phyloP scores from a whole-genome alignment of 1,140 invertebrate species.

The Leptonema lineaticorne region DNA sequence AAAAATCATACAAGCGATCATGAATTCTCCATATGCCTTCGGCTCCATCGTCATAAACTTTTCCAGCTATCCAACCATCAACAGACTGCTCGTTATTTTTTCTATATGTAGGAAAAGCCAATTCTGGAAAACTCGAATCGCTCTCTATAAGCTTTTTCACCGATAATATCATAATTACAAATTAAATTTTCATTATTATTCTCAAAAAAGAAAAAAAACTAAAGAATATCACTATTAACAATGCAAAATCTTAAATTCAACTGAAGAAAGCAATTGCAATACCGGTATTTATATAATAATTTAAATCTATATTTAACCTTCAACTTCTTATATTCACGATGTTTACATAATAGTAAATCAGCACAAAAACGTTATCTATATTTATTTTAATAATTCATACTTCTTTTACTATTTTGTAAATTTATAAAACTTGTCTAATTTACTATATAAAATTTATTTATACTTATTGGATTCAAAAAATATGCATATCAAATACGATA shows the following conservation, averaged over 20 bases:
- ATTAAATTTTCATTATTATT: no score
- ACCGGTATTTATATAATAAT: not conserved
- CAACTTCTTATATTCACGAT: no score
- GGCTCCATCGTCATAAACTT: slow-evolving; percentile 68
- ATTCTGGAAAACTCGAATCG: slow-evolving; percentile 49
- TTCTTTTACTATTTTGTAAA: no score
- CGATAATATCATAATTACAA: not conserved
- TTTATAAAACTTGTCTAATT: no score
- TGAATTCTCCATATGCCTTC: slow-evolving; percentile 78
- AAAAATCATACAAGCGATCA: slow-evolving; percentile 74
- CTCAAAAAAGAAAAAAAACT: not conserved
- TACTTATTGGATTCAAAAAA: no score
- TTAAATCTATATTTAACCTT: no score
- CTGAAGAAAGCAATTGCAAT: not conserved
- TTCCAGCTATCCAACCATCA: slow-evolving; percentile 64
- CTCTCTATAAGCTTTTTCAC: not conserved
- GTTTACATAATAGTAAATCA: no score
- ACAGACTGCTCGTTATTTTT: slow-evolving; percentile 52
- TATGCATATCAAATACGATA: no score
- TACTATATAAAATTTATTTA: no score
- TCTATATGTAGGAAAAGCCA: slow-evolving; percentile 56
- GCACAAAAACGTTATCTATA: no score
- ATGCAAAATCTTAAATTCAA: not conserved
- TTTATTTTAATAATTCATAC: no score
- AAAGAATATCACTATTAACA: not conserved